A percentile compares a stretch with the other conserved stretches of the same genome.
phyloP scores from a whole-genome alignment of 2,888 invertebrate genomes.

The Teleiodes luculella region DNA sequence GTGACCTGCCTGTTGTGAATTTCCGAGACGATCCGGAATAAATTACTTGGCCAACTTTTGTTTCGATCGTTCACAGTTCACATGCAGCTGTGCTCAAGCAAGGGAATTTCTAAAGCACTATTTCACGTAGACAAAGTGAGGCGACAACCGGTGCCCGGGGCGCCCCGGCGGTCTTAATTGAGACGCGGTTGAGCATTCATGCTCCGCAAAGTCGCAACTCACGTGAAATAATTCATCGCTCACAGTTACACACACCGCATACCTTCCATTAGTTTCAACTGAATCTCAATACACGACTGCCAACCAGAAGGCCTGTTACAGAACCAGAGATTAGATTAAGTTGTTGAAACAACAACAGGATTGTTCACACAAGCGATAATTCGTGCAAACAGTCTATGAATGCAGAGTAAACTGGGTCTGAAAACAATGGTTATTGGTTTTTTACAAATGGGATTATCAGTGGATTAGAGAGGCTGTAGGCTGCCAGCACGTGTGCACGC shows the following conservation, averaged over 20 bases:
- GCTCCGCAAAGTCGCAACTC: conserved; percentile 30
- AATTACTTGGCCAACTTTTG: conserved; percentile 52
- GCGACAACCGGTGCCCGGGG: conserved; percentile 43
- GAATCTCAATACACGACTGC: conserved; percentile 27
- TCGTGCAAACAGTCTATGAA: conserved; percentile 57
- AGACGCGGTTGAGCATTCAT: conserved; percentile 48
- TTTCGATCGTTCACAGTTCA: conserved; percentile 47
- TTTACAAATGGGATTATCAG: conserved; percentile 70
- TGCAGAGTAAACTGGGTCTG: conserved; percentile 56
- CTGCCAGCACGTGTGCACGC: conserved; percentile 50
- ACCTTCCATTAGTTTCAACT: conserved; percentile 38
- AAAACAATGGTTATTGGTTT: conserved; percentile 68
- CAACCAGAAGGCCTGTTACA: conserved; percentile 36
- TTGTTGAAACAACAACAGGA: conserved; percentile 48
- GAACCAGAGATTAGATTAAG: conserved; percentile 47
- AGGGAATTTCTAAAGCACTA: conserved; percentile 48
- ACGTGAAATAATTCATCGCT: conserved; percentile 38
- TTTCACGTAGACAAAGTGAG: conserved; percentile 48
- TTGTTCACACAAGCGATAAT: conserved; percentile 55
- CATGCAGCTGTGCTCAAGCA: conserved; percentile 42
- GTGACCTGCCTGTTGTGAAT: conserved; percentile 36
- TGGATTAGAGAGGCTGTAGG: conserved; percentile 52
- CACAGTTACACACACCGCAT: conserved; percentile 37
- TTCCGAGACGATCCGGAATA: conserved; percentile 48
- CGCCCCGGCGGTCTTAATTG: conserved; percentile 48